Conservation (phyloP, 2,888 invertebrate genomes). For the Cephalotes varians region DNA sequence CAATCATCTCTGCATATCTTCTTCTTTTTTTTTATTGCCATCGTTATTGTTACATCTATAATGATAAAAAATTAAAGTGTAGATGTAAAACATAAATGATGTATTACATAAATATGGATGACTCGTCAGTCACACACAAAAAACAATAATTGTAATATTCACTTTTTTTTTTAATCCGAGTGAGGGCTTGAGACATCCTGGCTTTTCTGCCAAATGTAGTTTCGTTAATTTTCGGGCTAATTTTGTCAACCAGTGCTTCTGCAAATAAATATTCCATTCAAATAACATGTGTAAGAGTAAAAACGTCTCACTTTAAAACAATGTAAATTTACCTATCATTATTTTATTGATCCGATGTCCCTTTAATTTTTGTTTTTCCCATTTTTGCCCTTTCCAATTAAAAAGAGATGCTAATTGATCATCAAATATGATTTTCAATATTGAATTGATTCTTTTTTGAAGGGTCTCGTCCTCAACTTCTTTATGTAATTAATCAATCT, state of each 20-base stretch:
- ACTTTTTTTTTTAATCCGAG: slow-evolving; percentile 3
- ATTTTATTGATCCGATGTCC: not conserved
- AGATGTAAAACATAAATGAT: not conserved
- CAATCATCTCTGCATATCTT: not conserved
- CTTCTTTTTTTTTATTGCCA: not conserved
- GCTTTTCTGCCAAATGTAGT: not conserved
- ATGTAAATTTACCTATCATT: not conserved
- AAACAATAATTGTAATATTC: not conserved
- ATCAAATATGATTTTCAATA: not conserved
- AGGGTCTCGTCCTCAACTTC: not conserved
- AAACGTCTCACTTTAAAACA: not conserved
- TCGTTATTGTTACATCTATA: slow-evolving; percentile 3
- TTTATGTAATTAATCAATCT: not conserved
- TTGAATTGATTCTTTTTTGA: not conserved
- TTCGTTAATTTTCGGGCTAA: not conserved
- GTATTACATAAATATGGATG: not conserved
- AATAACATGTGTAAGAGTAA: not conserved
- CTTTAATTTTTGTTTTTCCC: not conserved
- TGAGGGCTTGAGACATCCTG: not conserved
- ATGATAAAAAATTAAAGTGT: not conserved
- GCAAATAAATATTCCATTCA: not conserved
- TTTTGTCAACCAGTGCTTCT: not conserved
- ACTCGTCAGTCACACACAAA: not conserved
- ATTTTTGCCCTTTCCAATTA: not conserved
- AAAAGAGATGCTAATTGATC: not conserved